Percentiles rank a stretch among this genome's conserved stretches.
phyloP scores from a whole-genome alignment of 1,140 invertebrate genomes.

The Phocides pigmalion region DNA sequence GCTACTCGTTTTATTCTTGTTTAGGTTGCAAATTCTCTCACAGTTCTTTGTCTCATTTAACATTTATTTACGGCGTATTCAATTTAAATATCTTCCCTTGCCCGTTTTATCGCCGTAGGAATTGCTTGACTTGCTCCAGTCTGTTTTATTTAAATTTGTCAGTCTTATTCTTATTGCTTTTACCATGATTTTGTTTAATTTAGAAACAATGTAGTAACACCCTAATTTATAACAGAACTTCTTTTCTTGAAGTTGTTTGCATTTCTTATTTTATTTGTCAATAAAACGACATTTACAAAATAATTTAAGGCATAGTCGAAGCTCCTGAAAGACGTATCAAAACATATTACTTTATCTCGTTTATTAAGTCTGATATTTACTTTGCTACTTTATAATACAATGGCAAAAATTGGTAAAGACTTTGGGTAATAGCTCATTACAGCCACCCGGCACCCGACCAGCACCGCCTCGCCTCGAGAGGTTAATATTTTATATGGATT shows the following conservation, averaged over 20 bases:
- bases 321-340: no score
- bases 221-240: constrained; percentile 7
- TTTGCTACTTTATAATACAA: no score
- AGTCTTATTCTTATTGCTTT: constrained; percentile 65
- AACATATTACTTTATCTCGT: no score
- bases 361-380: no score
- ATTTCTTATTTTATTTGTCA: no score
- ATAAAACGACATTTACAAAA: no score
- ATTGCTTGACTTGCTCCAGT: constrained; percentile 65
- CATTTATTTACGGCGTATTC: constrained; percentile 80
- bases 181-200: constrained; percentile 48
- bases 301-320: no score
- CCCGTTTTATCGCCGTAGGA: constrained; percentile 71
- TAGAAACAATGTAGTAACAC: constrained; percentile 29
- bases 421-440: no score
- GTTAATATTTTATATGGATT: no score
- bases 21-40: constrained; percentile 74
- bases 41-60: constrained; percentile 80
- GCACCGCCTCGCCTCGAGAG: no score
- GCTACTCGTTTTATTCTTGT: constrained; percentile 77
- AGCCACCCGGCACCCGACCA: no score
- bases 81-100: constrained; percentile 77
- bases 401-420: no score
- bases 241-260: constrained; percentile 4
- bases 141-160: constrained; percentile 72